These are phyloP conservation scores for Coptodon rendalli DNA, from an alignment of 2,113 vertebrate genomes.

Conservation along the genomic window DNA sequence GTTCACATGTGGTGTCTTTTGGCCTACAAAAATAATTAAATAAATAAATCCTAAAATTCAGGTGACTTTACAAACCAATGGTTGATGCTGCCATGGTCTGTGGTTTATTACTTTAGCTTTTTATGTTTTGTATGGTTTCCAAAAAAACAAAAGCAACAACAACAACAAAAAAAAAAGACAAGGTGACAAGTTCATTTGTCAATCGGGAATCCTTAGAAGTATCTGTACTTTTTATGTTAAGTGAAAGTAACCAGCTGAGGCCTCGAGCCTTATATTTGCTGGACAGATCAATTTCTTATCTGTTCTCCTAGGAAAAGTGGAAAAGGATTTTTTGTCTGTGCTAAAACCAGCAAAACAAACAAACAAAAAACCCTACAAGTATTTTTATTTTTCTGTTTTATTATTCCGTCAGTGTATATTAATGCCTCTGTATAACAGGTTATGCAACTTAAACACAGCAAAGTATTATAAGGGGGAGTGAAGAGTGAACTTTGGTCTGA, in stretches of 20 bases:
- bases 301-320: background rate
- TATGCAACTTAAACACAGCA: background rate
- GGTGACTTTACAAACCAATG: background rate
- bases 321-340: background rate
- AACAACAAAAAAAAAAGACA: background rate
- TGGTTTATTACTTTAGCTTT: background rate
- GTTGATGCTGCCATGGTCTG: background rate
- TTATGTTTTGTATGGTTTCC: background rate
- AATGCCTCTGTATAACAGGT: background rate
- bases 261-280: background rate
- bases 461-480: conserved; percentile 1
- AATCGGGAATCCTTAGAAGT: background rate
- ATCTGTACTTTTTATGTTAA: background rate
- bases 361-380: background rate
- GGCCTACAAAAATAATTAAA: background rate
- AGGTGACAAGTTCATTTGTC: background rate
- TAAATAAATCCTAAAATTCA: background rate
- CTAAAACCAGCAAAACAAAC: background rate
- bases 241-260: background rate
- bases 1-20: background rate
- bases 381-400: background rate
- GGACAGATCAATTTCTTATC: background rate
- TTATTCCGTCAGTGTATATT: background rate
- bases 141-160: background rate
- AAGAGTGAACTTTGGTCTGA: conserved; percentile 19